Evolutionary conservation across 2,113 vertebrate species (phyloP), one percentile per base, ranked within the genome.

Genomic region (Brachyhypopomus gauderio): DNA sequence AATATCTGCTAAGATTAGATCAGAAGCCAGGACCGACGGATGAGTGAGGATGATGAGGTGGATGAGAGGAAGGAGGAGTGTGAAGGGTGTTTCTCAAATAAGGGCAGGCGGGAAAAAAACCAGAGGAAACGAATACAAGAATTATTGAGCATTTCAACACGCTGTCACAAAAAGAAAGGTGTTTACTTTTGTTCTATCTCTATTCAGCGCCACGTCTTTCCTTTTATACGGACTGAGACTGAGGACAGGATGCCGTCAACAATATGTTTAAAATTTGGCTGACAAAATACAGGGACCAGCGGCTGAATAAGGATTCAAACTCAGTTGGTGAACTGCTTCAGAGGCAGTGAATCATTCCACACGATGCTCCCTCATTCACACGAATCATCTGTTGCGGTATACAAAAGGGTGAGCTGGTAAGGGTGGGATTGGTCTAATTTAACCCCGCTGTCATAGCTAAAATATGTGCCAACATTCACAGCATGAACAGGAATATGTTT

Each of bases 261-360:
- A 78, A 60, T 3, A 58, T 83, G 81, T 84, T 86, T 82, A 87
- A 81, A 55, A 71, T 63, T 67, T 64, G 73, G 70, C 69, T 72
- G 75, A 79, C 69, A 73, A 34, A 75, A 52, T 34, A 38, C 76
- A 85, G 82, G 81, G 76, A 59, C 62, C 27, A 72, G 48, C 22
- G 72, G 41, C 64, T 52, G 66, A 36, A 36, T 25, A 69, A 69
- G 55, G 38, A 76, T 63, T 22, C 63, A 59, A 63, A 72, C 67
- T 62, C 36, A 77, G 30, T 52, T 27, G 60, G 25, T 55, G 17
- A 52, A 55, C 30, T 25, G 25, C 20, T 22, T 27, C 34, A 55
- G 30, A 76, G 63, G n/a, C 55, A 71, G 58, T 64, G 70, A 62
- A 78, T 72, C n/a, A 73, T 12, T 12, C 58, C 78, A 72, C 25